phyloP scores from a whole-genome alignment of 2,888 invertebrate species.

The Hololepta plana region DNA sequence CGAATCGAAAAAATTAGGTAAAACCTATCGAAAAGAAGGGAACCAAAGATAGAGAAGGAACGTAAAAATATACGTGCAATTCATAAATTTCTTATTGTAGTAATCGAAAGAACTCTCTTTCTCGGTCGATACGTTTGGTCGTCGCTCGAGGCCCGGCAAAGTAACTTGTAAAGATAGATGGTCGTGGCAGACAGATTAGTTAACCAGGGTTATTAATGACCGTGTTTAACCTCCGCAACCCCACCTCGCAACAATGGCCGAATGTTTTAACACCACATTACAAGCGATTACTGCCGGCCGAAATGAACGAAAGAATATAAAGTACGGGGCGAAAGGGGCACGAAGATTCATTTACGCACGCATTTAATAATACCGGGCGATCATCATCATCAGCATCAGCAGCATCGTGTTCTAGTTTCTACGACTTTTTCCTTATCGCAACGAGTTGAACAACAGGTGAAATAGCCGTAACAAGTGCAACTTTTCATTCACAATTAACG shows the following conservation, averaged over 20 bases:
- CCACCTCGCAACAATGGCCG: conserved; percentile 29
- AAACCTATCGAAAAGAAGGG: conserved; percentile 4
- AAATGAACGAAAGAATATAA: too few species aligned
- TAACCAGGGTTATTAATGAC: conserved; percentile 43
- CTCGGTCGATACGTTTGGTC: too few species aligned
- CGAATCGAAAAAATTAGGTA: conserved; percentile 2
- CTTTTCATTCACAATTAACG: too few species aligned
- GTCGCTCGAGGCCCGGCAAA: conserved; percentile 20
- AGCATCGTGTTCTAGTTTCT: too few species aligned
- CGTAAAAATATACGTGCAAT: conserved; percentile 9
- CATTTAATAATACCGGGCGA: too few species aligned
- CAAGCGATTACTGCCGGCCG: conserved; percentile 23
- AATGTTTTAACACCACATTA: conserved; percentile 30
- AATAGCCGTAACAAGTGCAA: too few species aligned
- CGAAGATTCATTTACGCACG: too few species aligned
- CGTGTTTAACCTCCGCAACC: conserved; percentile 39
- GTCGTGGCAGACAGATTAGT: conserved; percentile 40
- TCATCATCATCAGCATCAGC: too few species aligned
- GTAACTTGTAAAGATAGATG: conserved; percentile 32
- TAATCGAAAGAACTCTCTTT: conserved; percentile 20
- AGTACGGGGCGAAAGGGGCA: too few species aligned
- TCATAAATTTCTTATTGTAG: conserved; percentile 23
- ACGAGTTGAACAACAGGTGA: too few species aligned
- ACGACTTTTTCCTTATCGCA: too few species aligned
- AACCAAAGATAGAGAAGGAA: too few species aligned